phyloP scores from a whole-genome alignment of 2,888 invertebrate genomes.

The Drymonia ruficornis region DNA sequence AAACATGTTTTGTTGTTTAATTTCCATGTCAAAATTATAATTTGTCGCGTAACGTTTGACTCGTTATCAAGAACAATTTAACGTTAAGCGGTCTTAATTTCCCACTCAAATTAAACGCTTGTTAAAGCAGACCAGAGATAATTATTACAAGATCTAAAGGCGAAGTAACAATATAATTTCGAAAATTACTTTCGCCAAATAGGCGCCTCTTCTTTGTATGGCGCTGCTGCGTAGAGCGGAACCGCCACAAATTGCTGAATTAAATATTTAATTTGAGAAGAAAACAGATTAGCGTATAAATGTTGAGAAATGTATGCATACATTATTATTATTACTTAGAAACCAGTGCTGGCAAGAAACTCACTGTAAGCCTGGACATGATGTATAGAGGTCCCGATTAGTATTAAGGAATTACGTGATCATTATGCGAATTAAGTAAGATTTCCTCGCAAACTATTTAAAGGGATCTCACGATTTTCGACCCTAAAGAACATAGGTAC shows the following conservation, averaged over 20 bases:
- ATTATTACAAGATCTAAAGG: constrained; percentile 76
- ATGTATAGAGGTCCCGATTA: constrained; percentile 57
- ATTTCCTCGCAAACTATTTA: constrained; percentile 75
- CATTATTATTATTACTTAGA: not conserved
- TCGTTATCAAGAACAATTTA: constrained; percentile 58
- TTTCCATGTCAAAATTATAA: constrained; percentile 29
- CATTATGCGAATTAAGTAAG: constrained; percentile 74
- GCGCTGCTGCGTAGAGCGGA: constrained; percentile 61
- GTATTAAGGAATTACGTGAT: constrained; percentile 63
- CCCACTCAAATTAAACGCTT: constrained; percentile 72
- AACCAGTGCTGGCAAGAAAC: constrained; percentile 26
- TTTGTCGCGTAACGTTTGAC: constrained; percentile 52
- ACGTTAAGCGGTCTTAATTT: constrained; percentile 65
- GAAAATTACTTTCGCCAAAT: constrained; percentile 75
- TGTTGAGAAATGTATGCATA: constrained; percentile 59
- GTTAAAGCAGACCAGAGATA: constrained; percentile 75
- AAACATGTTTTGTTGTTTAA: not conserved
- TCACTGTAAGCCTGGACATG: constrained; percentile 46
- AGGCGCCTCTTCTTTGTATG: constrained; percentile 67
- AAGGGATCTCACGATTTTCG: constrained; percentile 68
- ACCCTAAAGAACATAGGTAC: constrained; percentile 63
- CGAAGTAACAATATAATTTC: constrained; percentile 77
- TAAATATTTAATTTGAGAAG: constrained; percentile 77
- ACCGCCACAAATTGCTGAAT: constrained; percentile 74
- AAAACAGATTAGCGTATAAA: constrained; percentile 72